Evolutionary conservation across 2,888 invertebrate species (phyloP).

Genomic region (Eilema caniola): DNA sequence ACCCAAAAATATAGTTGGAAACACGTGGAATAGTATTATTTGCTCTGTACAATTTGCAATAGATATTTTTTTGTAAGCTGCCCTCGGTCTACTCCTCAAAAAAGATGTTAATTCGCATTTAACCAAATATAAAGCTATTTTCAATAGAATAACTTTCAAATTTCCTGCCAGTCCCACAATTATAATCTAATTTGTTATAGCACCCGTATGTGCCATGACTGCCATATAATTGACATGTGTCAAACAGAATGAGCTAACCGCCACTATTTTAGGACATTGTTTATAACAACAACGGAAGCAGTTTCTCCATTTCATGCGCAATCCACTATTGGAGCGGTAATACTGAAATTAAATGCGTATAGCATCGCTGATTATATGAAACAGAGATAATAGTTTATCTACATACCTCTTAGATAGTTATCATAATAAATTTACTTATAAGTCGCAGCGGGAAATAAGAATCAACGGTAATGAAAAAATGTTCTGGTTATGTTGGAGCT

Average conservation of each 20-base stretch:
- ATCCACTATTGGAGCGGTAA: conserved; percentile 33
- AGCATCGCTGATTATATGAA: conserved; percentile 11
- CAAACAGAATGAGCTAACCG: conserved; percentile 69
- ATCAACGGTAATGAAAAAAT: conserved; percentile 23
- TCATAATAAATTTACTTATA: conserved; percentile 22
- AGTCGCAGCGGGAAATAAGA: conserved; percentile 18
- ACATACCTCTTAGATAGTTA: conserved; percentile 17
- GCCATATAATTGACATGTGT: conserved; percentile 74
- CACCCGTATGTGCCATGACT: conserved; percentile 17
- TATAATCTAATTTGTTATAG: conserved; percentile 5
- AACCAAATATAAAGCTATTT: too few species aligned
- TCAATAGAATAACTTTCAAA: neutral
- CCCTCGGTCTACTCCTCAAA: too few species aligned
- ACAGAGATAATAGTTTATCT: conserved; percentile 38
- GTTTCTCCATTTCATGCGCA: conserved; percentile 57
- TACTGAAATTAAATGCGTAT: conserved; percentile 38
- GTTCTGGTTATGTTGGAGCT: conserved; percentile 47
- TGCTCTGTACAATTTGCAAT: too few species aligned
- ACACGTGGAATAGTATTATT: too few species aligned
- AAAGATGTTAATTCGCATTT: too few species aligned
- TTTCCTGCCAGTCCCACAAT: neutral
- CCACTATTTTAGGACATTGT: conserved; percentile 79
- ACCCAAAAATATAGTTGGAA: too few species aligned
- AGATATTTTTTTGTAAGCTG: too few species aligned
- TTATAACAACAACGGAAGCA: conserved; percentile 80